Evolutionary conservation across 2,797 vertebrate genomes (phyloP).

Genomic region (Fistularia commersonii): DNA sequence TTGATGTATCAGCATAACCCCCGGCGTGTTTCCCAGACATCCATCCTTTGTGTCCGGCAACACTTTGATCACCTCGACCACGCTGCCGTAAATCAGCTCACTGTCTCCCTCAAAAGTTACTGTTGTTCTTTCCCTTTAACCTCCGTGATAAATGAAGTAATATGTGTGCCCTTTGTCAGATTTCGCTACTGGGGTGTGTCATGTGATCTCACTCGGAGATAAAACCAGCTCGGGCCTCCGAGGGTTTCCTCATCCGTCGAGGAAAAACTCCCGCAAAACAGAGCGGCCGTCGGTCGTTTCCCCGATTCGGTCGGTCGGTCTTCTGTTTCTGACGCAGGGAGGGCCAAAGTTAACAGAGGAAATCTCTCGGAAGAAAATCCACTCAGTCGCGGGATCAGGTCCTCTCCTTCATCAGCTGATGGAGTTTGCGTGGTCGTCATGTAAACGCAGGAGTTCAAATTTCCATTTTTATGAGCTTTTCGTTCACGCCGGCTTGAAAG

Average conservation of each 20-base stretch:
- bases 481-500: not conserved
- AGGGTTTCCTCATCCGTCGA: not conserved
- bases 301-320: too few species aligned
- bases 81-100: constrained; percentile 20
- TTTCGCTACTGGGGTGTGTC: constrained; percentile 8
- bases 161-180: constrained; percentile 20
- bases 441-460: too few species aligned
- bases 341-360: too few species aligned
- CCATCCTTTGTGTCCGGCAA: constrained; percentile 6
- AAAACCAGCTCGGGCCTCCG: not conserved
- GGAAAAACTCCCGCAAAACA: too few species aligned
- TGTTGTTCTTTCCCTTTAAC: constrained; percentile 27
- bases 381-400: too few species aligned
- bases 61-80: constrained; percentile 6
- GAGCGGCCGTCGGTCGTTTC: too few species aligned
- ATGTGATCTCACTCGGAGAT: constrained; percentile 9
- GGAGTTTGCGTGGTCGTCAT: too few species aligned
- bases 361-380: too few species aligned
- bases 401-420: too few species aligned
- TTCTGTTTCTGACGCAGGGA: too few species aligned
- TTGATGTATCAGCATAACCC: constrained; percentile 37
- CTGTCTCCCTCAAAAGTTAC: not conserved
- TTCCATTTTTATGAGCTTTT: too few species aligned
- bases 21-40: constrained; percentile 12
- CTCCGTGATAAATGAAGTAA: constrained; percentile 4